phyloP scores from a whole-genome alignment of 1,140 invertebrate species.

The Formica exsecta region DNA sequence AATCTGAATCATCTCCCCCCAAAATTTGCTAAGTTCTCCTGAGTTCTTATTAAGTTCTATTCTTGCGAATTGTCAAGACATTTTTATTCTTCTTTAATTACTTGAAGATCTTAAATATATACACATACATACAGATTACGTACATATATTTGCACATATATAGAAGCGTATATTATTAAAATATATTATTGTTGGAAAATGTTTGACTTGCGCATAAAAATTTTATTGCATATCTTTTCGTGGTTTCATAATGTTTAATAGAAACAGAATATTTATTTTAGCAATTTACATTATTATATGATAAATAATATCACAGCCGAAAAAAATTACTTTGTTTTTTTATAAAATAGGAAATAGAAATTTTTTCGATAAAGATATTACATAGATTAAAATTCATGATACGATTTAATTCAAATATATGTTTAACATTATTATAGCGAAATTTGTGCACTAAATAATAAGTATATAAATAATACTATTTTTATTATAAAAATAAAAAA shows the following conservation, averaged over 20 bases:
- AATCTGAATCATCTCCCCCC: neutral
- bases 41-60: conserved; percentile 29
- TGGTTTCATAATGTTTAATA: neutral
- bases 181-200: conserved; percentile 11
- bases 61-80: neutral
- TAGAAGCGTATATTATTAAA: neutral
- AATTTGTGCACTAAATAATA: conserved; percentile 6
- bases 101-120: neutral
- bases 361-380: neutral
- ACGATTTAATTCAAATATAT: neutral
- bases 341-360: neutral
- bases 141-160: no score
- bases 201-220: neutral
- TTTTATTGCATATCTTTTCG: neutral
- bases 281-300: conserved; percentile 8
- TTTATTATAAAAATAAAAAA: conserved; percentile 2
- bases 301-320: neutral
- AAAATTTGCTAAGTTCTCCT: neutral
- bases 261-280: conserved; percentile 13
- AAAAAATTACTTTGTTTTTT: neutral
- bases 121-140: no score
- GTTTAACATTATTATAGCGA: neutral
- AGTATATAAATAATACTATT: neutral
- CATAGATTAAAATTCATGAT: neutral
- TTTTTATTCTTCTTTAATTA: neutral